A percentile compares a stretch with the other conserved stretches of the same genome.
phyloP scores from a whole-genome alignment of 2,113 vertebrate species.

The Carollia perspicillata region DNA sequence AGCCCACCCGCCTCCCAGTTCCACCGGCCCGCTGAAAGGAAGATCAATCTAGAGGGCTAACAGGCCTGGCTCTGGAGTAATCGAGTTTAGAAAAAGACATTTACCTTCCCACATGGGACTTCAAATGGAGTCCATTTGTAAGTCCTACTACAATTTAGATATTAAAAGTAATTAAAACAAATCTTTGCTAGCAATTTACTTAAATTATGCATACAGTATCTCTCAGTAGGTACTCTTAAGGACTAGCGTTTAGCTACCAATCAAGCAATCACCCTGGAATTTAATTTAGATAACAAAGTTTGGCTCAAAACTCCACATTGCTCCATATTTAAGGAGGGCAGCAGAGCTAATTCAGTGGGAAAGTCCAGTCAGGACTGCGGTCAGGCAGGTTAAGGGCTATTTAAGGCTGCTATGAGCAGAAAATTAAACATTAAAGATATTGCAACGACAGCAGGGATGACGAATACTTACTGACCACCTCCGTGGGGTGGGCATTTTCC shows the following conservation, averaged over 20 bases:
- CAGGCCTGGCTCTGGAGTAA: not conserved
- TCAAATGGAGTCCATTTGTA: constrained; percentile 31
- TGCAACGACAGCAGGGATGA: not conserved
- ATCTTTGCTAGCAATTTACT: constrained; percentile 28
- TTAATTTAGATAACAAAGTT: constrained; percentile 40
- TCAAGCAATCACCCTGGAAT: not conserved
- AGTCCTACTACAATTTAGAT: constrained; percentile 33
- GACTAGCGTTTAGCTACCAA: constrained; percentile 1
- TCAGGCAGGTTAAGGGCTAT: not conserved
- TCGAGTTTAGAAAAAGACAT: not conserved
- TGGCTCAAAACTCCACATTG: constrained; percentile 11
- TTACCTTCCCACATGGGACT: not conserved
- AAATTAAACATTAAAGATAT: not conserved
- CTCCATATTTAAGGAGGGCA: not conserved
- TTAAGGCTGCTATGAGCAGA: not conserved
- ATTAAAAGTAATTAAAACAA: constrained; percentile 62
- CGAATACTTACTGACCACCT: not conserved
- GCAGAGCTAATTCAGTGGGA: not conserved
- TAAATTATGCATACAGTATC: constrained; percentile 42
- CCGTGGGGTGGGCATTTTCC: not conserved
- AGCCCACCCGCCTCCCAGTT: not conserved
- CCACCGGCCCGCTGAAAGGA: not conserved
- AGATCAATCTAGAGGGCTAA: not conserved
- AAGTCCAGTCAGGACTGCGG: not conserved
- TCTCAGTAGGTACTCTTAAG: constrained; percentile 25